Evolutionary conservation across 2,113 vertebrate species (phyloP), one percentile per base, ranked within the genome.

Genomic region (Clarias gariepinus): DNA sequence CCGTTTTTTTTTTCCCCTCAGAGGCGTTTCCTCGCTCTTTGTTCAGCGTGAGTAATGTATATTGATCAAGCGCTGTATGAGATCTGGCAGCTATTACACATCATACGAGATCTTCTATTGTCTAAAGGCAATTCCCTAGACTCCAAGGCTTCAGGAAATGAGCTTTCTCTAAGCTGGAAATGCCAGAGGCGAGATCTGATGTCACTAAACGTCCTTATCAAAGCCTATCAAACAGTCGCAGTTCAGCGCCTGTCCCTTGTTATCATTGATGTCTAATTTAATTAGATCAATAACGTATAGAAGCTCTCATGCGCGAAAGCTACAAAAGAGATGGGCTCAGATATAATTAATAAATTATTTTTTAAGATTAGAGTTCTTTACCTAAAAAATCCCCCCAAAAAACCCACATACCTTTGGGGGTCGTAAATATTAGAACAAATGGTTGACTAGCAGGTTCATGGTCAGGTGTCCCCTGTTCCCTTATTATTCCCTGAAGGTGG

Each of bases 71-170:
- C 52, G 61, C 81, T 61, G 15, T 90, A 85, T 81, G 53, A 81
- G 81, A 61, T 57, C 53, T 66, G 55, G 74, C 69, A 61, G 55
- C 84, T 74, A 86, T 86, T 74, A 64, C 52, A 80, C 78, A 86
- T 82, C 74, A 89, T 86, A 83, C 53, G 12, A 16, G 78, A 73
- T 61, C 55, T 33, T 74, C 79, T 85, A 84, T 76, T 57, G 68
- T 88, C 83, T 57, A 76, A 85, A 87, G 89, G 89, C 69, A 82
- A 82, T 90, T 76, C 88, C 36, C 84, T 90, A 76, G 84, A 91
- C 88, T 87, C 86, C 86, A 74, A 84, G 69, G 89, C 92, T 94
- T 93, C 93, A 92, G 92, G 89, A 93, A 94, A 94, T 94, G 93
- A 93, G 87, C 89, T 91, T 91, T 85, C 87, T 90, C 91, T 74